These are phyloP conservation scores for Neoascia interrupta DNA, from an alignment of 2,888 invertebrate genomes.

Conservation along the genomic window DNA sequence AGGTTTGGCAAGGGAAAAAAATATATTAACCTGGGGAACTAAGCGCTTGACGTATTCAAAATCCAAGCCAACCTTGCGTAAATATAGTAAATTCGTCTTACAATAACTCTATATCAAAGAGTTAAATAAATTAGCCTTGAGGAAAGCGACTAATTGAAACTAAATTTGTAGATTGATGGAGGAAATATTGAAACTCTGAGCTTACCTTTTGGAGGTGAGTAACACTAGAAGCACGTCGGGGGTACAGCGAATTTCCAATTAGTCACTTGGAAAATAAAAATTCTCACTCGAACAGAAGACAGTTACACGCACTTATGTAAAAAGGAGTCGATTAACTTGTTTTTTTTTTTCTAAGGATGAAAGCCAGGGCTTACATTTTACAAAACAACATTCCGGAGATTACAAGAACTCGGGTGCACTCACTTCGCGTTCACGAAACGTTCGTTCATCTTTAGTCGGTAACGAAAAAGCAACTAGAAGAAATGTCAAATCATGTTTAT, in stretches of 20 bases:
- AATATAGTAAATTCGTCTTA: conserved; percentile 3
- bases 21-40: conserved; percentile 30
- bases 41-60: conserved; percentile 7
- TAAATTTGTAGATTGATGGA: not conserved
- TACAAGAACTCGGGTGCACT: conserved; percentile 29
- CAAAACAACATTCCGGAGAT: conserved; percentile 51
- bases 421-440: conserved; percentile 48
- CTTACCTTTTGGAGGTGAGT: conserved; percentile 29
- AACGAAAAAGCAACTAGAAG: conserved; percentile 45
- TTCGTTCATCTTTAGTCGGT: conserved; percentile 28
- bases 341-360: not conserved
- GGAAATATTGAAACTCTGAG: not conserved
- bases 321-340: too few relatives aligned
- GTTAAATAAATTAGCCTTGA: conserved; percentile 55
- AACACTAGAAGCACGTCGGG: not conserved
- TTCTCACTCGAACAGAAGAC: not conserved
- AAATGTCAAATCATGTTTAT: conserved; percentile 59
- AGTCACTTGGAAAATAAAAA: not conserved
- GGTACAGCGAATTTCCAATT: conserved; percentile 1
- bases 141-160: not conserved
- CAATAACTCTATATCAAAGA: conserved; percentile 3
- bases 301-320: not conserved
- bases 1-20: conserved; percentile 30
- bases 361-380: conserved; percentile 43
- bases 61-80: not conserved